A percentile compares a stretch with the other conserved stretches of the same genome.
phyloP scores from a whole-genome alignment of 2,888 invertebrate genomes.

The Ochropleura leucogaster region DNA sequence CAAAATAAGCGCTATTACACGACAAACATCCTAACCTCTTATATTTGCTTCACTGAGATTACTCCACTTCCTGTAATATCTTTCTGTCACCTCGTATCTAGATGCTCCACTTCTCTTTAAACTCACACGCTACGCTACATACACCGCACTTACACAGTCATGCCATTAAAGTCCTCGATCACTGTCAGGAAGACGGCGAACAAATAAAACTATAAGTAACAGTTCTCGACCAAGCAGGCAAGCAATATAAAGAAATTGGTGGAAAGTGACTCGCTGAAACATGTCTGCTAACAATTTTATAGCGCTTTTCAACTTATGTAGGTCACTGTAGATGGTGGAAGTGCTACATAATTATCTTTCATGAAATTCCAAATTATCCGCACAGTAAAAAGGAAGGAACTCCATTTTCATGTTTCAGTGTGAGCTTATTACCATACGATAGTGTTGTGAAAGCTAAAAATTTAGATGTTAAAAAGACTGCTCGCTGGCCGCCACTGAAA shows the following conservation, averaged over 20 bases:
- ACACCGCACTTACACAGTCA: constrained; percentile 41
- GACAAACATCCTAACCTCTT: constrained; percentile 77
- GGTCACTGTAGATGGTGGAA: constrained; percentile 19
- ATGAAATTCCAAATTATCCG: constrained; percentile 45
- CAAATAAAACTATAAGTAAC: constrained; percentile 63
- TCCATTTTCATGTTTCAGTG: constrained; percentile 70
- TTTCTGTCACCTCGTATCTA: constrained; percentile 51
- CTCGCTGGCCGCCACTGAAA: constrained; percentile 76
- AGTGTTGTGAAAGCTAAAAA: constrained; percentile 80
- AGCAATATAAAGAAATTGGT: constrained; percentile 59
- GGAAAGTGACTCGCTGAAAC: constrained; percentile 55
- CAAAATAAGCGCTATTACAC: constrained; percentile 85
- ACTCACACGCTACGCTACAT: constrained; percentile 29
- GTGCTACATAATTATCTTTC: constrained; percentile 50
- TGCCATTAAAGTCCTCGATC: constrained; percentile 63
- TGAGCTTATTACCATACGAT: constrained; percentile 84
- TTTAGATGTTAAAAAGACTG: constrained; percentile 76
- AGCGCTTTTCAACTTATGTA: constrained; percentile 28
- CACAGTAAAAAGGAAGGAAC: constrained; percentile 46
- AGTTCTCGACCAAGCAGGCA: constrained; percentile 45
- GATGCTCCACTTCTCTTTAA: constrained; percentile 45
- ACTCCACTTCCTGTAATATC: constrained; percentile 60
- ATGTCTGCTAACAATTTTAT: constrained; percentile 36
- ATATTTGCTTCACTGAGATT: constrained; percentile 67
- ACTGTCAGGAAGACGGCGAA: constrained; percentile 58